Conservation (phyloP, 2,888 invertebrate genomes). For the Eueremaeus valkanovi region DNA sequence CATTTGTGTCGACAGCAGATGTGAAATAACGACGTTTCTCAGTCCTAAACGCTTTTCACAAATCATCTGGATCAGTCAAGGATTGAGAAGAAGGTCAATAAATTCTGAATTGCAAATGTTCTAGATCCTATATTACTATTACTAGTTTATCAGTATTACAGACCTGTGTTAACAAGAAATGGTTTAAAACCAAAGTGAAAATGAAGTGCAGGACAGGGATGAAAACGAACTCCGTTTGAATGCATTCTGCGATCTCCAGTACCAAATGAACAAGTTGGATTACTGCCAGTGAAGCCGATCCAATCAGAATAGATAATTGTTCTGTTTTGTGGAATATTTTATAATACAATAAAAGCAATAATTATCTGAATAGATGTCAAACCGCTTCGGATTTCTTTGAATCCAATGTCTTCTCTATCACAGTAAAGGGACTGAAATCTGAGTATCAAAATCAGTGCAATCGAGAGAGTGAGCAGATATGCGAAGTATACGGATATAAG, state of each 20-base stretch:
- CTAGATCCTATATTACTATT: not conserved
- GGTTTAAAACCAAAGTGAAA: conserved; percentile 40
- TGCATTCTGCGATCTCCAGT: conserved; percentile 36
- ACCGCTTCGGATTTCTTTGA: conserved; percentile 17
- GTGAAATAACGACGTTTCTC: conserved; percentile 41
- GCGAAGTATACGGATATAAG: conserved; percentile 20
- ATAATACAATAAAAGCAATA: not conserved
- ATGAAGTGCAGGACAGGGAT: conserved; percentile 41
- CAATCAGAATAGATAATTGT: conserved; percentile 39
- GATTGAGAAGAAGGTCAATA: no score
- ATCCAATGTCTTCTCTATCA: not conserved
- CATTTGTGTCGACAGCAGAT: conserved; percentile 39
- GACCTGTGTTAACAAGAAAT: conserved; percentile 41
- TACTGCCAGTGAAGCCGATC: conserved; percentile 39
- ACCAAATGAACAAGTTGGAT: conserved; percentile 38
- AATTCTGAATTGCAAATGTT: not conserved
- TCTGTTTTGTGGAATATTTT: conserved; percentile 19
- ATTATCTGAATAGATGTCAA: no score
- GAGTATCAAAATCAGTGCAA: conserved; percentile 39
- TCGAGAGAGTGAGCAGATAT: conserved; percentile 37
- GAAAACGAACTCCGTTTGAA: conserved; percentile 36
- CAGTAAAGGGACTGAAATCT: conserved; percentile 38
- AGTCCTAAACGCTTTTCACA: conserved; percentile 30
- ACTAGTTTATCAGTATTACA: no score
- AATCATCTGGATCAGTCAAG: no score